Conservation (phyloP, 2,797 vertebrate species). For the Liparis tanakae region DNA sequence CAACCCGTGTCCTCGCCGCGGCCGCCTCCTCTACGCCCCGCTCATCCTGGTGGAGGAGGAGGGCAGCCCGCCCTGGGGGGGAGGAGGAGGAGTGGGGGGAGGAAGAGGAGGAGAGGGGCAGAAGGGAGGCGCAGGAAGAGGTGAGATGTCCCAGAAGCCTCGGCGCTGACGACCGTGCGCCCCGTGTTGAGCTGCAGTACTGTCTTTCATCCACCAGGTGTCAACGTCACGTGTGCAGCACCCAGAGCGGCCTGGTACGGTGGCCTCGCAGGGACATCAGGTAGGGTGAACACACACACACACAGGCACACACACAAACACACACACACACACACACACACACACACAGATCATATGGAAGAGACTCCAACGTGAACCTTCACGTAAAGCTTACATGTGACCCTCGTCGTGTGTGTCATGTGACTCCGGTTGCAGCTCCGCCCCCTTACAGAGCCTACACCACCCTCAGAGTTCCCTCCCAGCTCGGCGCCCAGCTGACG, state of each 20-base stretch:
- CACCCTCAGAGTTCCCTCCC: conserved; percentile 83
- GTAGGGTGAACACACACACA: conserved; percentile 31
- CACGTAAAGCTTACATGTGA: not conserved
- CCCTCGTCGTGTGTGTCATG: conserved; percentile 4
- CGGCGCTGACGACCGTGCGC: not conserved
- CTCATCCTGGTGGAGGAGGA: conserved; percentile 89
- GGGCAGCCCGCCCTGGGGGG: conserved; percentile 57
- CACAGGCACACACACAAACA: no score
- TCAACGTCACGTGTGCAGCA: conserved; percentile 60
- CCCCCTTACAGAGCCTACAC: conserved; percentile 82
- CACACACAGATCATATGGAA: no score
- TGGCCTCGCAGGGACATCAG: conserved; percentile 55
- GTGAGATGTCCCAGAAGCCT: conserved; percentile 35
- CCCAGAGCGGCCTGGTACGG: conserved; percentile 72
- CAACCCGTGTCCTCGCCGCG: conserved; percentile 81
- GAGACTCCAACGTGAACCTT: not conserved
- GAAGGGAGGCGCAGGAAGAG: conserved; percentile 59
- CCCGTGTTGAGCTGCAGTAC: not conserved
- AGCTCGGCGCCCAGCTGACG: conserved; percentile 71
- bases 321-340: no score
- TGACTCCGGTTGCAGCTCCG: conserved; percentile 54
- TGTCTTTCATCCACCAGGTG: conserved; percentile 43
- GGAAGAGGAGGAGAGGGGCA: conserved; percentile 35
- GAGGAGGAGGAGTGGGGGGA: conserved; percentile 46
- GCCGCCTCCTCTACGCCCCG: conserved; percentile 89